Evolutionary conservation across 2,888 invertebrate species (phyloP), one percentile per base, ranked within the genome.

Genomic region (Calameuta pallipes): DNA sequence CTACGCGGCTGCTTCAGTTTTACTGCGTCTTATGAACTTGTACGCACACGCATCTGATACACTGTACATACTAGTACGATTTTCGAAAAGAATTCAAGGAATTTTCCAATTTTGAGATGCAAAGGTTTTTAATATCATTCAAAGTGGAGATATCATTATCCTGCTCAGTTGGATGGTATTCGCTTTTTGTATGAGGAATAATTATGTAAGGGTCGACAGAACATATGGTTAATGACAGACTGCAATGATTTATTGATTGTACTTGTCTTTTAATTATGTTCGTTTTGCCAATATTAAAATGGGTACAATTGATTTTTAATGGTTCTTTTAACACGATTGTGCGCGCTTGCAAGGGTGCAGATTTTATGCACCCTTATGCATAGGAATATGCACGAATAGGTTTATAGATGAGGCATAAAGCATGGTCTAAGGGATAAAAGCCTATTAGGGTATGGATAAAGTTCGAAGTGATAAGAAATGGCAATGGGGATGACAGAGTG

Each of bases 251-350:
- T 56, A 41, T 71, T 73, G 56, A 70, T 79, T 80, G 79, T 80
- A 82, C 69, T 79, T 82, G 78, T 78, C 75, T 80, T 83, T 85
- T 83, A 83, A 84, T 83, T 56, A 75, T 56, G 71, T 79, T 77
- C 75, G 56, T 56, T 15, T 68, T 78, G 75, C 31, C 69, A 70
- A 75, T 78, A 81, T 79, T 77, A 36, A 82, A 81, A 77, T 31
- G 75, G 78, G 71, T 82, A 82, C 77, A 82, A 36, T 75, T 73
- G 76, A 81, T 82, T 83, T 78, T 56, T 23, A 56, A 56, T 56
- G 56, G 9, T 56, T 56, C 23, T 23, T 56, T 23, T 23, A 56
- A 23, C 23, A 23, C 56, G 23, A 56, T 56, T 56, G 56, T 56
- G 56, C 56, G 23, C 56, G 23, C 56, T 56, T 56, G 56, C 56